Conservation (phyloP, 2,113 vertebrate species). For the Vidua chalybeata region DNA sequence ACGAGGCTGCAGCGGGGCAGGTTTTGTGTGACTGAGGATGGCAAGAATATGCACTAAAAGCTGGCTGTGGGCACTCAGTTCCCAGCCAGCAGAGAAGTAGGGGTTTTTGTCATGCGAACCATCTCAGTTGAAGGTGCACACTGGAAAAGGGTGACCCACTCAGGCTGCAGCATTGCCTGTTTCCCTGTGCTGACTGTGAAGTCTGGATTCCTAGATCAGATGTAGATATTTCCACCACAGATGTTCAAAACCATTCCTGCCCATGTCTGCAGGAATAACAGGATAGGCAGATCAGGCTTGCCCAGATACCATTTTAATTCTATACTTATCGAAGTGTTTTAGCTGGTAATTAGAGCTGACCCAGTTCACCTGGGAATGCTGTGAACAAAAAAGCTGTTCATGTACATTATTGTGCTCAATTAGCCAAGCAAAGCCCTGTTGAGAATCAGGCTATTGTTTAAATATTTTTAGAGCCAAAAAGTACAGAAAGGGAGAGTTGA, state of each 20-base stretch:
- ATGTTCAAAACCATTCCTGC: not conserved
- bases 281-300: not conserved
- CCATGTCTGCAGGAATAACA: not conserved
- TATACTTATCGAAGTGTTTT: not conserved
- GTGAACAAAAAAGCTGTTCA: not conserved
- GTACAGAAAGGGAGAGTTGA: not conserved
- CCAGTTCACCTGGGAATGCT: not conserved
- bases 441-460: not conserved
- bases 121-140: not conserved
- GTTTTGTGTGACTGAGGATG: not conserved
- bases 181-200: not conserved
- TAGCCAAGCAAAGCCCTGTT: not conserved
- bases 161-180: not conserved
- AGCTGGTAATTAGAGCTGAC: not conserved
- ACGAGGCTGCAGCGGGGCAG: not conserved
- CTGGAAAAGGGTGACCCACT: fast-evolving
- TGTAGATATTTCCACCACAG: not conserved
- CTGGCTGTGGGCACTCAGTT: fast-evolving
- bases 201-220: not conserved
- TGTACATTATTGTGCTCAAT: not conserved
- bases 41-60: not conserved
- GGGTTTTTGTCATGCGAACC: not conserved
- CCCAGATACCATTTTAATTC: not conserved
- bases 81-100: not conserved
- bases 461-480: not conserved